Evolutionary conservation across 2,797 vertebrate species (phyloP), one percentile per base, ranked within the genome.

Genomic region (Epinephelus coioides): DNA sequence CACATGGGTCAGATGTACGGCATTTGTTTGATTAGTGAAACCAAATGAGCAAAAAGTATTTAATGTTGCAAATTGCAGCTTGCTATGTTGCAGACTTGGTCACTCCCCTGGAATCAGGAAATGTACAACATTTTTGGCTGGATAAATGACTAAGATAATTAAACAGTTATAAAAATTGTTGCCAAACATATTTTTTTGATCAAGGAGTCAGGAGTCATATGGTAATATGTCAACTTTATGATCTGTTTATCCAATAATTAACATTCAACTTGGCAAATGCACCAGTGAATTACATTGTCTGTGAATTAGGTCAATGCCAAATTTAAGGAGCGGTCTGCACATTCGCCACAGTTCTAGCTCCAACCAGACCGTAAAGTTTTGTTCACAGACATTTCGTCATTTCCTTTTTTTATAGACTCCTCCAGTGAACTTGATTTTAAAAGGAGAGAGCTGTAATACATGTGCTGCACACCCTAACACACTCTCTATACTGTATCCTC

Each of bases 351-450:
- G 10, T 46, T 46, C 18, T 27, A 5, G 11, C 44, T 17, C 43
- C 55, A 50, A 44, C 50, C 43, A 76, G 38, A 57, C 27, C 14
- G 40, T 63, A 17, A 18, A 1, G 34, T 30, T 44, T 23, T 25
- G 8, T 8, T 65, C 44, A 57, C 30, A 40, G 10, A 47, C 56
- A 62, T n/a, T 6, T 51, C 10, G 18, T 55, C 9, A 40, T n/a
- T 61, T 70, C 46, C 54, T 44, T 44, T 44, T 40, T 73, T 80
- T 30, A 73, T 54, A 55, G 62, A 30, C 51, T 64, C 30, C 10
- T 73, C 67, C 5, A 70, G 46, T 65, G 76, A 76, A 61, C 40
- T n/a, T 23, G 34, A 69, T 73, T 79, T 74, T 30, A 79, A 64
- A 68, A 53, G 11, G 49, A 69, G 8, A 23, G 38, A 53, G 62